phyloP scores from a whole-genome alignment of 2,113 vertebrate genomes.

The Cinclus mexicanus region DNA sequence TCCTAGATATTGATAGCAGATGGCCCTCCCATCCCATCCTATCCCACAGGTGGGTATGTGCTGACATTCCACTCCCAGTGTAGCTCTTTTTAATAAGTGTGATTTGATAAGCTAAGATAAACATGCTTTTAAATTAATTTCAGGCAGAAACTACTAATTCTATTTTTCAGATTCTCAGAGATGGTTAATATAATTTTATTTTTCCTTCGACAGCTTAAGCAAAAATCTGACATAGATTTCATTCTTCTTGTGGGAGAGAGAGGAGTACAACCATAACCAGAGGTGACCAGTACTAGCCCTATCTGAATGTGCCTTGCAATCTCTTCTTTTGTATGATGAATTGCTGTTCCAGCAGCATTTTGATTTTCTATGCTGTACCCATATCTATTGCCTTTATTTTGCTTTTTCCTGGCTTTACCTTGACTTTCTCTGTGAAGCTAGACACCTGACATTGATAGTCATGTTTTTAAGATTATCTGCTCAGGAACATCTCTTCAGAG shows the following conservation, averaged over 20 bases:
- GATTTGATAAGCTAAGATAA: slow-evolving; percentile 3
- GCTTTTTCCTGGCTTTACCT: background rate
- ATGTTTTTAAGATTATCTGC: background rate
- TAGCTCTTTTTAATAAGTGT: background rate
- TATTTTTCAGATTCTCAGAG: background rate
- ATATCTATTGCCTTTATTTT: background rate
- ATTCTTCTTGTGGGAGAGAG: background rate
- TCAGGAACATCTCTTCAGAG: background rate
- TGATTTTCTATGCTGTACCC: background rate
- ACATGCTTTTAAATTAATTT: background rate
- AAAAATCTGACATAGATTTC: background rate
- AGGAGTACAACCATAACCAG: background rate
- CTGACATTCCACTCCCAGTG: background rate
- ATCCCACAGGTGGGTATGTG: background rate
- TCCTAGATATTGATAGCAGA: background rate
- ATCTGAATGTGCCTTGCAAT: background rate
- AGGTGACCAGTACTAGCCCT: background rate
- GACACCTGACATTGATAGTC: background rate
- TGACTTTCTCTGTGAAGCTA: background rate
- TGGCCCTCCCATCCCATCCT: background rate
- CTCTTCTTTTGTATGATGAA: background rate
- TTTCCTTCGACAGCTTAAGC: background rate
- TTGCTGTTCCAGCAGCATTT: background rate
- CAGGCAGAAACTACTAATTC: background rate
- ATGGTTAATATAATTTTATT: background rate